These are phyloP conservation scores for Naja naja DNA, from an alignment of 2,113 vertebrate species.

Conservation along the genomic window DNA sequence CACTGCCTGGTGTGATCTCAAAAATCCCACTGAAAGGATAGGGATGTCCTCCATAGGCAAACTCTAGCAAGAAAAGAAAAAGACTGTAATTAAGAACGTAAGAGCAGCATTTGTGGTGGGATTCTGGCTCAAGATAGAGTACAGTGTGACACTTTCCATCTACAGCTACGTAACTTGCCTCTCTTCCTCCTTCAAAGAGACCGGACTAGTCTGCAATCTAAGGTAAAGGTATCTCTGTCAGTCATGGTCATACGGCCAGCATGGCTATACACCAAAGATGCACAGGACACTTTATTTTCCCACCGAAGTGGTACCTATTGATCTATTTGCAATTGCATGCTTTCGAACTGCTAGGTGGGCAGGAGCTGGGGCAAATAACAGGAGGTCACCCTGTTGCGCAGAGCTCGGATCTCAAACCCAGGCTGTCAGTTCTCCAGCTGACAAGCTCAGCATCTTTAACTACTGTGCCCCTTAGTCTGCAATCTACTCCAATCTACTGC, in stretches of 20 bases:
- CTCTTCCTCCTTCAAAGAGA: not conserved
- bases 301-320: not conserved
- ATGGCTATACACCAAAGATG: not conserved
- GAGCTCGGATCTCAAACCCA: not conserved
- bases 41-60: conserved; percentile 92
- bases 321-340: not conserved
- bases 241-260: not conserved
- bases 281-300: not conserved
- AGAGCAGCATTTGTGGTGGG: conserved; percentile 14
- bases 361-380: not conserved
- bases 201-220: not conserved
- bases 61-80: conserved; percentile 75
- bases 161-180: not conserved
- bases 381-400: not conserved
- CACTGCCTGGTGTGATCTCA: conserved; percentile 90
- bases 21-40: conserved; percentile 96
- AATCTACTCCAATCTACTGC: not conserved
- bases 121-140: not conserved
- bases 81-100: conserved; percentile 8
- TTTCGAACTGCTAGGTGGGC: not conserved
- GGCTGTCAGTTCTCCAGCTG: not conserved
- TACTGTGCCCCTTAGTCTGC: not conserved
- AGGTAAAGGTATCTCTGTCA: not conserved
- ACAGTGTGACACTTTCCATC: too few species aligned
- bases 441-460: not conserved